Evolutionary conservation across 2,888 invertebrate species (phyloP), one percentile per base, ranked within the genome.

Genomic region (Electrophaes corylata): DNA sequence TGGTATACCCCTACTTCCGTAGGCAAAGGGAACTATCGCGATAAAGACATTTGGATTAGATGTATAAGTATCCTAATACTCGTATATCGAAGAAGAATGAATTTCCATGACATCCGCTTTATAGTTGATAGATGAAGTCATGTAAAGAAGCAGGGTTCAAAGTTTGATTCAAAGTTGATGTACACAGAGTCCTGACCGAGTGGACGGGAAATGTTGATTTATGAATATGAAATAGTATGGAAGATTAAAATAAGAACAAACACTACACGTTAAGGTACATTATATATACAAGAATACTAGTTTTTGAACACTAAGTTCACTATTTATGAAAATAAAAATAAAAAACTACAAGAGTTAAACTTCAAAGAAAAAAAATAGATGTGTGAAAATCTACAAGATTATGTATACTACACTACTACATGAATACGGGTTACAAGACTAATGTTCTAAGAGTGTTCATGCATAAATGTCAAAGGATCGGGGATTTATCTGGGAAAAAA

Each of bases 401-500:
- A 60, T 54, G 59, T 47, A 51, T 29, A 44, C 41, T 53, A 53
- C 31, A 39, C 6, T 10, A 18, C 50, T 55, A 55, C 40, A 59
- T 49, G 58, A 31, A 35, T 40, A 57, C 40, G 33, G 49, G 20
- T 47, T 55, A 60, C 41, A 51, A 14, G 20, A 16, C 55, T 60
- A 59, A 54, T 54, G 55, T 55, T 50, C 60, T 60, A 59, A 47
- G 37, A 60, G 60, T 60, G 60, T 55, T 39, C 60, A 60, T 60
- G 60, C 60, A 46, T 39, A 55, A 39, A 60, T 60, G 37, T 60
- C n/a, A n/a, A 18, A 46, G 43, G 60, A 39, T 40, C 33, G 43
- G 47, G 60, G 55, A 55, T 19, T 16, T 47, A 1, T 55, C 60
- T 60, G 60, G 31, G 60, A 55, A 55, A 55, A 53, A 54, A 60